A percentile compares a stretch with the other conserved stretches of the same genome.
phyloP scores from a whole-genome alignment of 1,140 invertebrate genomes.

The Pollicipes pollicipes region DNA sequence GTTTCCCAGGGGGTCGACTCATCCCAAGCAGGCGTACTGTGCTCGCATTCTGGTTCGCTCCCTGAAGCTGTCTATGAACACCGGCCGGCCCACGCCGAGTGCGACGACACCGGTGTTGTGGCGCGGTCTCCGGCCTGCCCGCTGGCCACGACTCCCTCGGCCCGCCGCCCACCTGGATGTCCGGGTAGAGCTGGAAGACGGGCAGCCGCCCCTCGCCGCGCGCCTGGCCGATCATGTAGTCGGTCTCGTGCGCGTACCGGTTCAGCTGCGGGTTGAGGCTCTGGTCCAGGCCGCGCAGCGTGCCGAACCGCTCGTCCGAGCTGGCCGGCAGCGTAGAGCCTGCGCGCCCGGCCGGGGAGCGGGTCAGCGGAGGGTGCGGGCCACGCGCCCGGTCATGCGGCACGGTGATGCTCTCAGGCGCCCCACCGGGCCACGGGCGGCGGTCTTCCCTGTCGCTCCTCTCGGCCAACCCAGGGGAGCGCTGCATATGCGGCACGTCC shows the following conservation, averaged over 20 bases:
- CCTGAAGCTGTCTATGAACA: slow-evolving; percentile 66
- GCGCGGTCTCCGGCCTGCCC: slow-evolving; percentile 21
- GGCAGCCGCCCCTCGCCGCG: slow-evolving; percentile 53
- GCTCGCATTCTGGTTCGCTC: too few relatives aligned
- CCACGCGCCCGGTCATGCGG: too few relatives aligned
- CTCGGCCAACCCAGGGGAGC: too few relatives aligned
- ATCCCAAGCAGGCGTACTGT: too few relatives aligned
- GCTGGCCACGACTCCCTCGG: slow-evolving; percentile 18
- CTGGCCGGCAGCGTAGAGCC: slow-evolving; percentile 17
- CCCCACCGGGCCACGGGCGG: too few relatives aligned
- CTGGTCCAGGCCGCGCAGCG: slow-evolving; percentile 65
- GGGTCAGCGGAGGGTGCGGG: neutral
- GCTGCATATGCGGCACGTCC: too few relatives aligned
- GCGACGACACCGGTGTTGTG: too few relatives aligned
- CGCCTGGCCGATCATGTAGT: slow-evolving; percentile 57
- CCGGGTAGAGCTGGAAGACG: slow-evolving; percentile 46
- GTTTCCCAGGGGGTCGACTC: too few relatives aligned
- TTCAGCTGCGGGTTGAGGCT: slow-evolving; percentile 77
- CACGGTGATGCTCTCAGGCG: too few relatives aligned
- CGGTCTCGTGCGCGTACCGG: slow-evolving; percentile 75
- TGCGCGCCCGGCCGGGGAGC: slow-evolving; percentile 8
- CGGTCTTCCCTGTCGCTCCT: too few relatives aligned
- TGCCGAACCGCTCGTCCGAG: slow-evolving; percentile 34
- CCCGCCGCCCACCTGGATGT: slow-evolving; percentile 40
- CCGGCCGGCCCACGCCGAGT: too few relatives aligned